Evolutionary conservation across 2,113 vertebrate species (phyloP).

Genomic region (Entomyzon cyanotis): DNA sequence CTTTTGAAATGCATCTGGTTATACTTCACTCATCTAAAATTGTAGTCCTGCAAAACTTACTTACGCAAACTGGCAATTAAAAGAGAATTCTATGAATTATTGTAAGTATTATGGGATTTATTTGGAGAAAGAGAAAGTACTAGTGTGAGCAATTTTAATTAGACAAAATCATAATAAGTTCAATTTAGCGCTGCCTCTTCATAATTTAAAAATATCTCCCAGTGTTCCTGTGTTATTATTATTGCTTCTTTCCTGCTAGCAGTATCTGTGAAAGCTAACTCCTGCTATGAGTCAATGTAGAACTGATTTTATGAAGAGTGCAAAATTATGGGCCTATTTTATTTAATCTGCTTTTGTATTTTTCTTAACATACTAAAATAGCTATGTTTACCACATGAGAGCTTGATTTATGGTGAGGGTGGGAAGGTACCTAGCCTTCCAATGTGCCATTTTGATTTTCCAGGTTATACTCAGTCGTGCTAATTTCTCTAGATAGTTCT

Average conservation of each 20-base stretch:
- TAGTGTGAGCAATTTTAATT: neutral
- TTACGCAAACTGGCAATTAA: neutral
- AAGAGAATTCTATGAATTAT: neutral
- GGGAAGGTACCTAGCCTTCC: neutral
- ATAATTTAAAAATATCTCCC: neutral
- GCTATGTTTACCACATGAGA: neutral
- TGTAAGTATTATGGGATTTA: neutral
- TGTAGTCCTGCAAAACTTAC: neutral
- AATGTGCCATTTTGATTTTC: neutral
- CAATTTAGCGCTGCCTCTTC: neutral
- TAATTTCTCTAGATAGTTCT: neutral
- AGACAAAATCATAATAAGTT: neutral
- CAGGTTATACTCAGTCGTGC: neutral
- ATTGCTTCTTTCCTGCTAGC: neutral
- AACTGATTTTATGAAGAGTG: neutral
- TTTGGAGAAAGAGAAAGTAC: neutral
- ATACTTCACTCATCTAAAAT: neutral
- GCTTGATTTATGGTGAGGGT: neutral
- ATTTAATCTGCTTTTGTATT: neutral
- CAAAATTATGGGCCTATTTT: neutral
- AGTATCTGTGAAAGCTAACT: neutral
- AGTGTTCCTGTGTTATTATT: neutral
- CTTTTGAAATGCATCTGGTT: neutral
- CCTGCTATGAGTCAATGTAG: neutral
- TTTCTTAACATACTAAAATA: neutral